Evolutionary conservation across 1,140 invertebrate genomes (phyloP), one percentile per base, ranked within the genome.

Genomic region (Zaprionus inermis): DNA sequence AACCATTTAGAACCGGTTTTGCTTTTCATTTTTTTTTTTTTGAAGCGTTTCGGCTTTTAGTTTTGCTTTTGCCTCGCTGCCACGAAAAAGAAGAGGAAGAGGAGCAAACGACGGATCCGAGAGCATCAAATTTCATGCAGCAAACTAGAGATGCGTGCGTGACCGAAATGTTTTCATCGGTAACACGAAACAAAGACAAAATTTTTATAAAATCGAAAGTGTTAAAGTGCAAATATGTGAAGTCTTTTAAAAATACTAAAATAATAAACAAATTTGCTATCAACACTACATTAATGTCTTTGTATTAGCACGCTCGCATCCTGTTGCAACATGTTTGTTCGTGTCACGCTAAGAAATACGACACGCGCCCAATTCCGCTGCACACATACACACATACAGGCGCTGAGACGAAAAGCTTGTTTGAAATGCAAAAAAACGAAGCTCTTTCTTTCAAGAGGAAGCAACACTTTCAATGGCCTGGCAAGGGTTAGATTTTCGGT

Each of bases 1-100:
- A 89, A 88, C 79, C 84, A 88, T 88, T 88, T 63, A 78, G 56
- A 88, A 88, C 84, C 84, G 84, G 83, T 88, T 89, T 83, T 88
- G 34, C 64, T 52, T 86, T 81, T 78, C n/a, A 16, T 66, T 77
- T 66, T 69, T 66, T 59, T 71, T 79, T 81, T 86, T 66, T 76
- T 88, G 79, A 88, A 88, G 83, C 76, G 79, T 81, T 81, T 85
- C 79, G 60, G 78, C 85, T 72, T 81, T 81, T 59, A 54, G 41
- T 60, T 70, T 74, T 65, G 54, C 44, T 67, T 72, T 74, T 70
- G 72, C 70, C 66, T 56, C 64, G 56, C 79, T 78, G 75, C 60
- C 59, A 73, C 41, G 65, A 76, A 67, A 66, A 78, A 71, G 78
- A 67, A 67, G 74, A 78, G 67, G 68, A 79, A 67, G 74, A 78